These are phyloP conservation scores for Onychomys leucogaster DNA, from an alignment of 2,797 vertebrate species.

Conservation along the genomic window DNA sequence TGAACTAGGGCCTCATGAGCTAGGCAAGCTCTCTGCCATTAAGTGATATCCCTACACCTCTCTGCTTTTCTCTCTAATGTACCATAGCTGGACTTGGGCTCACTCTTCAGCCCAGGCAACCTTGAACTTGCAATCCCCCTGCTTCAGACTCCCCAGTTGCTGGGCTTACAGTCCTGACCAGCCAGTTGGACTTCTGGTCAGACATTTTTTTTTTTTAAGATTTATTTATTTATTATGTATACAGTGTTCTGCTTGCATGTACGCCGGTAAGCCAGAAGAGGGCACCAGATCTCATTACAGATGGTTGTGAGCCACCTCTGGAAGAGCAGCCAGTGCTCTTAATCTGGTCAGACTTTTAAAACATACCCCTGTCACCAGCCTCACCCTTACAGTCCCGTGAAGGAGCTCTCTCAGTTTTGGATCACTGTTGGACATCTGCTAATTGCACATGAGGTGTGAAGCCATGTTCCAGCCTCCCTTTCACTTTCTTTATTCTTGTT, in stretches of 20 bases:
- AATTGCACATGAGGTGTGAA: background rate
- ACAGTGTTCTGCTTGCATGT: too few relatives aligned
- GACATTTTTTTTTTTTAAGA: too few relatives aligned
- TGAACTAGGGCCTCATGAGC: background rate
- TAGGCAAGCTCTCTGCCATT: background rate
- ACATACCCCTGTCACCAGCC: background rate
- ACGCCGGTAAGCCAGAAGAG: too few relatives aligned
- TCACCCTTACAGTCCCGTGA: background rate
- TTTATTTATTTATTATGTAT: too few relatives aligned
- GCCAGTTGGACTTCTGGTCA: background rate
- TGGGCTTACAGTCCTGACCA: background rate
- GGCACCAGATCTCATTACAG: too few relatives aligned
- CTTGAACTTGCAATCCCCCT: background rate
- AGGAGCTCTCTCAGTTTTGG: conserved; percentile 19
- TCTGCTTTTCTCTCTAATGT: background rate
- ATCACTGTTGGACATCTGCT: background rate
- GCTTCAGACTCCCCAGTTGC: background rate
- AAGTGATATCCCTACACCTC: too few relatives aligned
- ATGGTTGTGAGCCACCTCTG: too few relatives aligned
- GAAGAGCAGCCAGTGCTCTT: too few relatives aligned
- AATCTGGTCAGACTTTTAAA: background rate
- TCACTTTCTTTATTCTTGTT: conserved; percentile 12
- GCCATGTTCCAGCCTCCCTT: background rate
- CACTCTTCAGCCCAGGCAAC: background rate
- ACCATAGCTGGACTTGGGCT: background rate